A percentile compares a stretch with the other conserved stretches of the same genome.
These are phyloP conservation scores for Lepidocyrtinus sp. DNA, from an alignment of 2,888 invertebrate species.

Conservation along the genomic window DNA sequence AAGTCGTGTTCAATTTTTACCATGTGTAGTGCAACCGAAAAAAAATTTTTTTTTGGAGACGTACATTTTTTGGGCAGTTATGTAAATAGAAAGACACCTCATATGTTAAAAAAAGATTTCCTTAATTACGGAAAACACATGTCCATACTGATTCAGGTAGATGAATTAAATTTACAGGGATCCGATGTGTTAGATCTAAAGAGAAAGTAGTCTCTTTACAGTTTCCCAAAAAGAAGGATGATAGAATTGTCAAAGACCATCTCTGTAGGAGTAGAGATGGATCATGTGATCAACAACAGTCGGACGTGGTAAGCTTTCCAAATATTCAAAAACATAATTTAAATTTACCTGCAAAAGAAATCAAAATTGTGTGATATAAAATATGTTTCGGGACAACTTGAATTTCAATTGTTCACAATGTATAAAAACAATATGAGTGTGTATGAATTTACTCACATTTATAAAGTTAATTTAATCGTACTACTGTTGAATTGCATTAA, in stretches of 20 bases:
- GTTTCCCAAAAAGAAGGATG: slow-evolving; percentile 24
- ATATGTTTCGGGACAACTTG: too few relatives aligned
- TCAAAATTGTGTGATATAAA: neutral
- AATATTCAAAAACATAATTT: slow-evolving; percentile 12
- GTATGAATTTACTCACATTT: slow-evolving; percentile 34
- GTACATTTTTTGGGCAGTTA: slow-evolving; percentile 46
- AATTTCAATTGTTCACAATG: too few relatives aligned
- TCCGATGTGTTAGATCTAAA: slow-evolving; percentile 23
- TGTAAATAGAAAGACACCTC: slow-evolving; percentile 54
- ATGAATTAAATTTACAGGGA: slow-evolving; percentile 5
- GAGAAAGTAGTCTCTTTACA: slow-evolving; percentile 28
- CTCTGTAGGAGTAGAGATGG: neutral
- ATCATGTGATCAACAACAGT: slow-evolving; percentile 5
- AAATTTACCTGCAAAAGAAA: slow-evolving; percentile 3
- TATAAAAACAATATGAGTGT: neutral
- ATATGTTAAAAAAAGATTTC: slow-evolving; percentile 2
- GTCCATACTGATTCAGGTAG: slow-evolving; percentile 37
- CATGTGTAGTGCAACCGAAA: slow-evolving; percentile 23
- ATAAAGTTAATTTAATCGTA: neutral
- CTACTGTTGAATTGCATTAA: slow-evolving; percentile 65
- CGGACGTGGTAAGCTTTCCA: slow-evolving; percentile 46
- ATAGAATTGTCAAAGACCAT: neutral
- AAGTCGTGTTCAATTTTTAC: neutral
- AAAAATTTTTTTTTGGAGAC: neutral
- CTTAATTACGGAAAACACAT: slow-evolving; percentile 11